Base-by-base conservation (phyloP, 2,113 vertebrate species). In the Chlorodrepanis virens region DNA sequence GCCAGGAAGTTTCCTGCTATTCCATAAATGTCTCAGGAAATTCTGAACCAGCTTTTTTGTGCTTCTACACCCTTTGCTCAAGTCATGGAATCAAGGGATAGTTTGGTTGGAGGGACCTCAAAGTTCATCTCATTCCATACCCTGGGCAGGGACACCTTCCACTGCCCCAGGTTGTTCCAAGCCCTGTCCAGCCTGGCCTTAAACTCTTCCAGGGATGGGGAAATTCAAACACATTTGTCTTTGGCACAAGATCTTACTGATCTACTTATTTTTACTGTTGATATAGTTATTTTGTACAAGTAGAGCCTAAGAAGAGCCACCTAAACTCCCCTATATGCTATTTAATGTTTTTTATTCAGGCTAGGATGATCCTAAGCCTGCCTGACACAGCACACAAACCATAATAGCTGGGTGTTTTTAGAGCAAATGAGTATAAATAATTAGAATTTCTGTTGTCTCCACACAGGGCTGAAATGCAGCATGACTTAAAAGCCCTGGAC, bases 401-500 rank as follows among this genome's bases (percentile, higher is more conserved):
- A 7, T 86, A 88, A 93, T 37, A 93, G 68, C 67, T 78, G 85
- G 24, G 14, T 25, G 33, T 77, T 49, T 75, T 94, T 80, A 63
- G 70, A 90, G 42, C 42, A 57, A 88, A 91, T 77, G 14, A 60
- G 56, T 92, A 23, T 14, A 83, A 95, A 59, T 92, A 95, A 91
- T 89, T 84, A 70, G 50, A 74, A 78, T 88, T 95, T 85, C 65
- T 88, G 39, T 80, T 91, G 45, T 88, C 77, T 70, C 49, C 83
- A 71, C 47, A 77, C 50, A 44, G 42, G 42, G 59, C 63, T 83
- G 81, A 93, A 96, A 91, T 50, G 49, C 67, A 70, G 74, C 59
- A 12, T 67, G 78, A 63, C 82, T 94, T 85, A 57, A 92, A 94
- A 92, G 68, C 68, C 56, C 47, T 63, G 71, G 87, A 75, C 68